phyloP scores from a whole-genome alignment of 2,888 invertebrate genomes.

The Drosophila mayaguana region DNA sequence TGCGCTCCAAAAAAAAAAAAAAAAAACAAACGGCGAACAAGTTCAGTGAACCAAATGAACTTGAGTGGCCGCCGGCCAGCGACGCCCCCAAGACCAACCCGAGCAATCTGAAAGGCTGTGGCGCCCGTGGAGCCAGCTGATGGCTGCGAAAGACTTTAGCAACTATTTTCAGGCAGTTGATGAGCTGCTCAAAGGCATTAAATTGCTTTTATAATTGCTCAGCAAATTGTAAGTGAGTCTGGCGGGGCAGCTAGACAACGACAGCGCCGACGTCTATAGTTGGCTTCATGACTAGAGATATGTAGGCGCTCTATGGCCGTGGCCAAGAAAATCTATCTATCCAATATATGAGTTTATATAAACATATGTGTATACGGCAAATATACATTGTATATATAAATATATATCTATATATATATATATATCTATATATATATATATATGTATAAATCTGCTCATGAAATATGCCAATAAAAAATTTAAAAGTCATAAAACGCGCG shows the following conservation, averaged over 20 bases:
- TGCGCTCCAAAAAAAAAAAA: background rate
- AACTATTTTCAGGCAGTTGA: slow-evolving; percentile 24
- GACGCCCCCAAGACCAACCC: background rate
- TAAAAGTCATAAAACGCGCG: slow-evolving; percentile 50
- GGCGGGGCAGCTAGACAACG: background rate
- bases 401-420: slow-evolving; percentile 1
- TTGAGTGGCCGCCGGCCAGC: slow-evolving; percentile 13
- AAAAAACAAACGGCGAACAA: background rate
- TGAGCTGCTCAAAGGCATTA: slow-evolving; percentile 25
- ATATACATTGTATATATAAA: slow-evolving; percentile 1
- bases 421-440: background rate
- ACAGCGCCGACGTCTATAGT: background rate
- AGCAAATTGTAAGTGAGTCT: slow-evolving; percentile 20
- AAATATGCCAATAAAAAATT: slow-evolving; percentile 55
- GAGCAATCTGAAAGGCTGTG: background rate
- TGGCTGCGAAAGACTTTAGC: slow-evolving; percentile 30
- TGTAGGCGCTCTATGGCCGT: slow-evolving; percentile 37
- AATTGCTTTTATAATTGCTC: slow-evolving; percentile 42
- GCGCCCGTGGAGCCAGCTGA: slow-evolving; percentile 21
- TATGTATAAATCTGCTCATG: slow-evolving; percentile 9
- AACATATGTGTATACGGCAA: too few species aligned
- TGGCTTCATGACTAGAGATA: background rate
- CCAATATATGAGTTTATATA: slow-evolving; percentile 12
- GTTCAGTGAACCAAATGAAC: slow-evolving; percentile 53
- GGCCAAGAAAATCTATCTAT: slow-evolving; percentile 55